A percentile compares a stretch with the other conserved stretches of the same genome.
These are phyloP conservation scores for Perca fluviatilis DNA, from an alignment of 2,113 vertebrate species.

Conservation along the genomic window DNA sequence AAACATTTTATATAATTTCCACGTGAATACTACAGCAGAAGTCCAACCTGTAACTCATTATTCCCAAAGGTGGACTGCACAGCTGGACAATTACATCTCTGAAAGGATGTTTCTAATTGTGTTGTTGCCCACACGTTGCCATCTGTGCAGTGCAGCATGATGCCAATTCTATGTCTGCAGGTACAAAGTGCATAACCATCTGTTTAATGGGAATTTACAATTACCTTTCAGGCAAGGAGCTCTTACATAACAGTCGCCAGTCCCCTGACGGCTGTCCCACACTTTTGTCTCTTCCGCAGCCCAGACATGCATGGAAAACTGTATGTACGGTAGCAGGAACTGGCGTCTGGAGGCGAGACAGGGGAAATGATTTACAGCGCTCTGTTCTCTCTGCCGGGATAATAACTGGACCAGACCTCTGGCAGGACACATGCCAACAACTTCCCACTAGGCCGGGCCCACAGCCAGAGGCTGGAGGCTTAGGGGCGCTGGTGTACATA, in stretches of 20 bases:
- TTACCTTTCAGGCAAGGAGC: slow-evolving; percentile 5
- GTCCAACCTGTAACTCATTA: background rate
- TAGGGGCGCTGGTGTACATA: background rate
- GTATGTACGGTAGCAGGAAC: slow-evolving; percentile 46
- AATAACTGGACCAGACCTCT: slow-evolving; percentile 66
- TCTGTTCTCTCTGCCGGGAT: slow-evolving; percentile 38
- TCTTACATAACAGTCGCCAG: slow-evolving; percentile 51
- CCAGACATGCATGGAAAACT: slow-evolving; percentile 41
- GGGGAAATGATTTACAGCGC: slow-evolving; percentile 46
- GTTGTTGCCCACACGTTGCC: slow-evolving; percentile 20
- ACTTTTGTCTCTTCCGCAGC: slow-evolving; percentile 42
- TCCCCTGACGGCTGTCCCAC: slow-evolving; percentile 41
- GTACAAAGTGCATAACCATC: slow-evolving; percentile 38
- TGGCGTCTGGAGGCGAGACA: slow-evolving; percentile 35
- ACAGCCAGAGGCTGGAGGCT: slow-evolving; percentile 23
- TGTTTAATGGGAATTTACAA: slow-evolving; percentile 40
- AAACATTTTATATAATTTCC: background rate
- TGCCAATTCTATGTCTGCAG: slow-evolving; percentile 39
- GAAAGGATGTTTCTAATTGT: slow-evolving; percentile 21
- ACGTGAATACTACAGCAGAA: background rate
- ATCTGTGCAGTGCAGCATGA: slow-evolving; percentile 39
- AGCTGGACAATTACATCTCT: slow-evolving; percentile 13
- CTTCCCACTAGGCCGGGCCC: slow-evolving; percentile 21
- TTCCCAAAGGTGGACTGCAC: slow-evolving; percentile 7
- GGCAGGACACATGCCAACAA: slow-evolving; percentile 38